These are phyloP conservation scores for Petrolisthes manimaculis DNA, from an alignment of 2,888 invertebrate species.

Conservation along the genomic window DNA sequence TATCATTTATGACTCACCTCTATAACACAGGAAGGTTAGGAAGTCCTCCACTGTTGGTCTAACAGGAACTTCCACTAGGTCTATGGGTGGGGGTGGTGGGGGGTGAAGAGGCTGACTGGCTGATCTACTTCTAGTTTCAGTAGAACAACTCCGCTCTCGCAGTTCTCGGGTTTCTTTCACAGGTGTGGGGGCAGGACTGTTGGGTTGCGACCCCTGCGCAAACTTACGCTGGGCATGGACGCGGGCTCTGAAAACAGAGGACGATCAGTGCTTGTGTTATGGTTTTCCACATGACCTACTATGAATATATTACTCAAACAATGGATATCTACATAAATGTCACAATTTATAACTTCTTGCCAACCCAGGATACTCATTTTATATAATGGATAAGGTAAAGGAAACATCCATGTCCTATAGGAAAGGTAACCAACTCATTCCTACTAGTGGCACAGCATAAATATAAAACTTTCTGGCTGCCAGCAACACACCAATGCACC, in stretches of 20 bases:
- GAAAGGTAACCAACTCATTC: no score
- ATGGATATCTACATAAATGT: neutral
- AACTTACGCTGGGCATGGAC: constrained; percentile 90
- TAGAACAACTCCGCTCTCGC: constrained; percentile 49
- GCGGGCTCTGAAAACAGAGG: constrained; percentile 75
- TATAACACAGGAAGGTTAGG: constrained; percentile 84
- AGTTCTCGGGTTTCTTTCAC: constrained; percentile 66
- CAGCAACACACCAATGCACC: no score
- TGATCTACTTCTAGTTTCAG: constrained; percentile 34
- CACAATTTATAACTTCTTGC: neutral
- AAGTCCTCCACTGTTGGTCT: constrained; percentile 88
- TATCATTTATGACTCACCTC: constrained; percentile 73
- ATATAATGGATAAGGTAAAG: no score
- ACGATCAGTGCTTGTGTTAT: neutral
- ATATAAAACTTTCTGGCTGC: no score
- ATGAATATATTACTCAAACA: neutral
- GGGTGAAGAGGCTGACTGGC: constrained; percentile 60
- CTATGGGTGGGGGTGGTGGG: constrained; percentile 64
- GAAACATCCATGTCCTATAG: no score
- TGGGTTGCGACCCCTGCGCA: constrained; percentile 77
- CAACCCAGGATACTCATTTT: no score
- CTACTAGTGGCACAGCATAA: no score
- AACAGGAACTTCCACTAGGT: constrained; percentile 67
- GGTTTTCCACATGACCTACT: neutral
- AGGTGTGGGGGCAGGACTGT: constrained; percentile 67